Percentiles rank a stretch among this genome's conserved stretches.
These are phyloP conservation scores for Drosophila stalkeri DNA, from an alignment of 2,888 invertebrate species.

Conservation along the genomic window DNA sequence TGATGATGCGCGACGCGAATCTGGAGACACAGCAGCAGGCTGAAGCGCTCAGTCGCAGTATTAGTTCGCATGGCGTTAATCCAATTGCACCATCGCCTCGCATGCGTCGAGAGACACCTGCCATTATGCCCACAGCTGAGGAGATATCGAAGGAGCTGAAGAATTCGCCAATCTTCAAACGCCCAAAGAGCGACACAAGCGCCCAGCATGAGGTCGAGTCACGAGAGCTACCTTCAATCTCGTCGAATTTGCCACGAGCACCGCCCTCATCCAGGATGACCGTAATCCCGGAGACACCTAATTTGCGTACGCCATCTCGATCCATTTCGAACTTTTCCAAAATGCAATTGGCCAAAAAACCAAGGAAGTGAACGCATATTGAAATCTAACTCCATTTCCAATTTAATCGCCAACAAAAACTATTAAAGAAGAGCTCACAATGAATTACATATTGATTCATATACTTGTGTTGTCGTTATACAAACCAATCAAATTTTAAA, in stretches of 20 bases:
- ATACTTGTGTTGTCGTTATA: not conserved
- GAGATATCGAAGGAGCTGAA: not conserved
- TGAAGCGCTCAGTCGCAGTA: constrained; percentile 60
- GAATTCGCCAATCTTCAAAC: too few species aligned
- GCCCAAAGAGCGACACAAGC: not conserved
- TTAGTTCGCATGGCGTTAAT: constrained; percentile 55
- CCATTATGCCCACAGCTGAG: not conserved
- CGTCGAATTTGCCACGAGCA: constrained; percentile 17
- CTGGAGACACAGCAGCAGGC: constrained; percentile 51
- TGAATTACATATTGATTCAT: constrained; percentile 1
- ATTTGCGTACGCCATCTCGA: not conserved
- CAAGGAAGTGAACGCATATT: constrained; percentile 36
- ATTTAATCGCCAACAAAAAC: not conserved
- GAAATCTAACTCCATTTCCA: not conserved
- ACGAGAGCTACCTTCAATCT: not conserved
- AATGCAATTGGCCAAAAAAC: constrained; percentile 17
- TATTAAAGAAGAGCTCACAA: not conserved
- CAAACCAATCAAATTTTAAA: not conserved
- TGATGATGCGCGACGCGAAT: constrained; percentile 45
- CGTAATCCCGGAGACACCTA: constrained; percentile 2
- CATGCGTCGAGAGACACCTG: constrained; percentile 12
- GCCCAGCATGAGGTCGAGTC: not conserved
- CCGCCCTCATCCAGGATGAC: constrained; percentile 44
- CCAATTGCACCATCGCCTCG: constrained; percentile 19
- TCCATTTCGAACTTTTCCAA: constrained; percentile 23